phyloP scores from a whole-genome alignment of 2,113 vertebrate genomes.

The Esox niger region DNA sequence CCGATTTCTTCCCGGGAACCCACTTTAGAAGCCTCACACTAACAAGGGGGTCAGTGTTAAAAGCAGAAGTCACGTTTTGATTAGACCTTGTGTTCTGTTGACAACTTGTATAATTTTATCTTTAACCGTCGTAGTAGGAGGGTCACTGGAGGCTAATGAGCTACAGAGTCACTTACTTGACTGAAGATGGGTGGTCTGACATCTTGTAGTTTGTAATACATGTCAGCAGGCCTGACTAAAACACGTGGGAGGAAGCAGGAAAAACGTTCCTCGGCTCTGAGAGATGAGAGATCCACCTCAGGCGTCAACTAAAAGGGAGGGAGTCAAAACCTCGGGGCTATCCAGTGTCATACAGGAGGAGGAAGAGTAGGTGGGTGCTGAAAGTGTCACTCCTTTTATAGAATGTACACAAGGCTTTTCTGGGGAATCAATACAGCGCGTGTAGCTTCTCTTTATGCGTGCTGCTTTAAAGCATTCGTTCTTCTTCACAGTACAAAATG shows the following conservation, averaged over 20 bases:
- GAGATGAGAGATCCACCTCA: background rate
- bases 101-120: no score
- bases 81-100: no score
- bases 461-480: background rate
- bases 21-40: no score
- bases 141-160: background rate
- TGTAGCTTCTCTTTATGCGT: background rate
- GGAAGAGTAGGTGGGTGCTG: background rate
- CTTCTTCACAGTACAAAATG: slow-evolving; percentile 3
- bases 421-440: slow-evolving; percentile 28
- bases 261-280: background rate
- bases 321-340: background rate
- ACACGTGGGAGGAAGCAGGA: background rate
- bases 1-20: no score
- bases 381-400: slow-evolving; percentile 5
- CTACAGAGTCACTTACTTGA: no score
- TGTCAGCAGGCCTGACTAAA: no score
- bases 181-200: no score
- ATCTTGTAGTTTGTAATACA: no score
- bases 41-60: no score
- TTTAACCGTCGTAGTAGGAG: no score
- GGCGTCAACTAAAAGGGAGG: background rate
- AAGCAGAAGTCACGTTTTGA: no score
- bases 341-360: background rate
- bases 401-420: slow-evolving; percentile 10